Percentiles rank a stretch among this genome's conserved stretches.
phyloP scores from a whole-genome alignment of 2,888 invertebrate genomes.

The Heteropelma amictum region DNA sequence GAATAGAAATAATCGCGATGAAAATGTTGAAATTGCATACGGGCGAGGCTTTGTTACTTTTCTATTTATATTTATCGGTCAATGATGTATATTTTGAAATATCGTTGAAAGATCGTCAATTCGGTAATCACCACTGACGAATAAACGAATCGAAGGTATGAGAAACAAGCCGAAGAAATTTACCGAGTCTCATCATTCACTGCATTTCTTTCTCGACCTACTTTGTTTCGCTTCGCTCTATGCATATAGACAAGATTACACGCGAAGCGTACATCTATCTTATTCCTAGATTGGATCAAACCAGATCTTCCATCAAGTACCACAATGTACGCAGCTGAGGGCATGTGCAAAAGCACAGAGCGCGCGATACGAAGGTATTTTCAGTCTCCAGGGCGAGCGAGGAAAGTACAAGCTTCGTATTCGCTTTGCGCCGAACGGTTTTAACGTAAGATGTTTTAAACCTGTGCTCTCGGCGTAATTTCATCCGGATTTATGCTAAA shows the following conservation, averaged over 20 bases:
- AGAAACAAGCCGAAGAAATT: background rate
- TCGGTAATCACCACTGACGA: no score
- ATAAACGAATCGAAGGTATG: background rate
- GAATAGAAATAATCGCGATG: no score
- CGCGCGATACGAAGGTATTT: slow-evolving; percentile 10
- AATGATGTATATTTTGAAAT: no score
- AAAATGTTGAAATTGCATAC: no score
- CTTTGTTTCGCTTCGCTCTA: slow-evolving; percentile 8
- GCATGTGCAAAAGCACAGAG: slow-evolving; percentile 19
- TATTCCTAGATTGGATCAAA: slow-evolving; percentile 68
- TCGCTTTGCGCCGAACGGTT: slow-evolving; percentile 30
- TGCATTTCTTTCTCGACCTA: slow-evolving; percentile 27
- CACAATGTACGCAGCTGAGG: background rate
- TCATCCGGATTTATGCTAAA: slow-evolving; percentile 35
- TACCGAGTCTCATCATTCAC: slow-evolving; percentile 19
- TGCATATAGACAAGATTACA: slow-evolving; percentile 61
- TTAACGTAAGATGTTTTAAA: slow-evolving; percentile 40
- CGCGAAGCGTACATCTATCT: slow-evolving; percentile 75
- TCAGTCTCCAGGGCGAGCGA: background rate
- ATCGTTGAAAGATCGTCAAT: no score
- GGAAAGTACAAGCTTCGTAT: slow-evolving; percentile 30
- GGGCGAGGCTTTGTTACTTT: no score
- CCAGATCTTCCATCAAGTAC: slow-evolving; percentile 62
- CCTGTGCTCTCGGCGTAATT: slow-evolving; percentile 17
- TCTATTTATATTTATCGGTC: no score